Percentiles rank a stretch among this genome's conserved stretches.
Evolutionary conservation across 1,140 invertebrate species (phyloP).

Genomic region (Cherax destructor): DNA sequence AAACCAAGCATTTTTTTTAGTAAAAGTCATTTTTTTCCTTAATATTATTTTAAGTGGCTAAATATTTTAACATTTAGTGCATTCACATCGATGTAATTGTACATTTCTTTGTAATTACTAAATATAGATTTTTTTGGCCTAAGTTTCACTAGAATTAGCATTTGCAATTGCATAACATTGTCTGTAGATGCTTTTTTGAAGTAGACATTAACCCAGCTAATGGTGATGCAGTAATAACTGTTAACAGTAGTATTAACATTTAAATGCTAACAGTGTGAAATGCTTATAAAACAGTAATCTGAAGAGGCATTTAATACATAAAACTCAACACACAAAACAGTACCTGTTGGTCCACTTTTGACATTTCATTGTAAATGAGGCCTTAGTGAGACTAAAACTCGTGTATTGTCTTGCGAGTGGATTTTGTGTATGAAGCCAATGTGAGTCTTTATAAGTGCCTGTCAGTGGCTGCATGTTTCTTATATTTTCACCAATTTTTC

Average conservation of each 20-base stretch:
- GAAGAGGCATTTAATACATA: no score
- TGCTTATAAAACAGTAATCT: background rate
- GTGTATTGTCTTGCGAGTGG: background rate
- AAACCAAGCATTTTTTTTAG: no score
- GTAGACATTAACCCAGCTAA: background rate
- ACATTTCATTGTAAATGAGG: background rate
- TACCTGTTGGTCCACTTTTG: no score
- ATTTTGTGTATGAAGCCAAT: background rate
- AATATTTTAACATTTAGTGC: no score
- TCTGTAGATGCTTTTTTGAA: background rate
- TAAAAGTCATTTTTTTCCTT: no score
- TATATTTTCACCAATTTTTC: background rate
- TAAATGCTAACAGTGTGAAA: background rate
- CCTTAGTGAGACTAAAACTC: background rate
- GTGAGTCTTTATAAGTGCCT: background rate
- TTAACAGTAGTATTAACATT: background rate
- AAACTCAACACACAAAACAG: no score
- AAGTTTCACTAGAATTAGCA: background rate
- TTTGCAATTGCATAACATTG: background rate
- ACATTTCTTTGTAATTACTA: background rate
- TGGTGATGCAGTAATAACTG: background rate
- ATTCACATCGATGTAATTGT: background rate
- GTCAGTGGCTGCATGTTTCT: background rate
- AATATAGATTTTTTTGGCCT: background rate
- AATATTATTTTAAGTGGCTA: no score